These are phyloP conservation scores for Florisuga fusca DNA, from an alignment of 2,797 vertebrate genomes.

Conservation along the genomic window DNA sequence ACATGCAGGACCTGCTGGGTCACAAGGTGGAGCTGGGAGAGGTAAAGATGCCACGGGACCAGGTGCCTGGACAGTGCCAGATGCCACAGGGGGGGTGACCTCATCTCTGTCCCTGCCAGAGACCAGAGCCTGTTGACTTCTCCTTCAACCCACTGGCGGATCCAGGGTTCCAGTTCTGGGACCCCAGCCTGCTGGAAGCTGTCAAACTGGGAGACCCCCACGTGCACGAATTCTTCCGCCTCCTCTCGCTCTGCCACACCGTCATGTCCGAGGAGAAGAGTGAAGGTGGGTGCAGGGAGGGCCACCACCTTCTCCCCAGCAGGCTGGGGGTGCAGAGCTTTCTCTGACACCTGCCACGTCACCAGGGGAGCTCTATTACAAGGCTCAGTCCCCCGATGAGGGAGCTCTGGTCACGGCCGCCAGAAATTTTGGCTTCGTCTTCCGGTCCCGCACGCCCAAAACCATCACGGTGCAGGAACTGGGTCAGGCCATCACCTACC, in stretches of 20 bases:
- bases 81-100: rapidly evolving
- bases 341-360: neutral
- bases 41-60: neutral
- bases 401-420: constrained; percentile 92
- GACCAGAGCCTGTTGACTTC: constrained; percentile 86
- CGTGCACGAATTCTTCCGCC: constrained; percentile 91
- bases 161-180: constrained; percentile 89
- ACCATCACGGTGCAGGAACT: constrained; percentile 89
- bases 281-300: neutral
- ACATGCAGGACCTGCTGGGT: constrained; percentile 82
- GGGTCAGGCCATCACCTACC: constrained; percentile 87
- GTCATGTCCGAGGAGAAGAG: constrained; percentile 95
- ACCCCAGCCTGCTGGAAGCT: constrained; percentile 86
- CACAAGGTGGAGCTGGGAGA: constrained; percentile 82
- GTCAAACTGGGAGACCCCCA: constrained; percentile 86
- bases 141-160: constrained; percentile 91
- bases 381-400: constrained; percentile 95
- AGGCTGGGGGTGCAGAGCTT: rapidly evolving
- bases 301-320: neutral
- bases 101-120: constrained; percentile 58
- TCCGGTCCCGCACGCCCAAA: constrained; percentile 90
- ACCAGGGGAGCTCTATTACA: constrained; percentile 89
- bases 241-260: constrained; percentile 93
- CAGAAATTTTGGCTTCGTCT: constrained; percentile 93
- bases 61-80: rapidly evolving